phyloP scores from a whole-genome alignment of 1,140 invertebrate genomes.

The Triops longicaudatus region DNA sequence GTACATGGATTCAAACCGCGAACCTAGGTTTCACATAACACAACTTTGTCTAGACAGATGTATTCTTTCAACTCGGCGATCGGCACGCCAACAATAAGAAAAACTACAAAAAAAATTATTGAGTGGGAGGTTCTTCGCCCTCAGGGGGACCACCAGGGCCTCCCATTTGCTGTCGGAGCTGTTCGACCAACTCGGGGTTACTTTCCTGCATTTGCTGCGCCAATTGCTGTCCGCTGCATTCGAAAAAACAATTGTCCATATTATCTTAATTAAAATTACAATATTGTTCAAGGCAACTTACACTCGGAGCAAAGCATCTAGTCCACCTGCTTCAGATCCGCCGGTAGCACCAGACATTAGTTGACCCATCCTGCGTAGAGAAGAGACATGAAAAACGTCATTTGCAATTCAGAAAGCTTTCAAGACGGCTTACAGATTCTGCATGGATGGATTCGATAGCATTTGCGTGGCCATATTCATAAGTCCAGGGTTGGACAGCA shows the following conservation, averaged over 20 bases:
- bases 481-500: constrained; percentile 62
- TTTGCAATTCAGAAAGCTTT: not conserved
- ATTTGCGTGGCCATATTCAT: constrained; percentile 70
- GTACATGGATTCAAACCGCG: not conserved
- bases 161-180: constrained; percentile 43
- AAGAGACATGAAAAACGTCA: constrained; percentile 21
- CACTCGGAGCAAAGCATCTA: constrained; percentile 46
- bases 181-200: constrained; percentile 50
- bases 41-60: not conserved
- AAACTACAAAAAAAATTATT: not conserved
- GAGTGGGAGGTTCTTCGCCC: not conserved
- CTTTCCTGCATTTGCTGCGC: constrained; percentile 48
- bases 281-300: constrained; percentile 37
- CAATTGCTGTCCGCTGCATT: constrained; percentile 47
- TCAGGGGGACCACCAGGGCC: constrained; percentile 20
- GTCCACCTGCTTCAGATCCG: constrained; percentile 35
- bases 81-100: not conserved
- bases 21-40: not conserved
- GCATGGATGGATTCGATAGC: constrained; percentile 65
- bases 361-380: constrained; percentile 38
- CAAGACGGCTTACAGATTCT: constrained; percentile 50
- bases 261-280: not conserved
- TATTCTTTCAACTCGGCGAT: not conserved
- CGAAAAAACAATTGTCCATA: constrained; percentile 16
- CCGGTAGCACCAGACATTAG: constrained; percentile 39